A percentile compares a stretch with the other conserved stretches of the same genome.
Conservation (phyloP, 92 coral and sea anemone species). For the Porites lobata region DNA sequence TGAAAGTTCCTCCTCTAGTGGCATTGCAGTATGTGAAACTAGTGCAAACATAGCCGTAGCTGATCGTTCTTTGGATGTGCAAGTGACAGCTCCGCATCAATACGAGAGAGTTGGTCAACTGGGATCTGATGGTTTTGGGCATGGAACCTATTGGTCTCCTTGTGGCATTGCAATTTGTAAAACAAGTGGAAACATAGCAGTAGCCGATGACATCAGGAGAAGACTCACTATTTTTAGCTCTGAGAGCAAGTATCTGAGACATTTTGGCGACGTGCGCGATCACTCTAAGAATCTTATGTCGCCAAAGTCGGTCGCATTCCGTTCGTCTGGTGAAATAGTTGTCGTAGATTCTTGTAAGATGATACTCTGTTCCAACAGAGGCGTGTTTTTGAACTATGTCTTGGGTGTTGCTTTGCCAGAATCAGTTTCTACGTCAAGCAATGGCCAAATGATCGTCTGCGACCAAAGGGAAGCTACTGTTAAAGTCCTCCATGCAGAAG, state of each 20-base stretch:
- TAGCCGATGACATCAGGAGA: background rate
- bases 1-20: slow-evolving; percentile 16
- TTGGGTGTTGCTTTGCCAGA: background rate
- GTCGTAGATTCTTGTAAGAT: background rate
- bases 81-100: slow-evolving; percentile 34
- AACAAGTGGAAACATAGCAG: background rate
- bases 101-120: background rate
- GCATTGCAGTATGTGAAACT: background rate
- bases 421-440: background rate
- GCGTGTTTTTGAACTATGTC: slow-evolving; percentile 51
- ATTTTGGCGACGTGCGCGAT: background rate
- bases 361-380: slow-evolving; percentile 44
- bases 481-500: background rate
- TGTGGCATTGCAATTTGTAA: background rate
- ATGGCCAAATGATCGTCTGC: slow-evolving; percentile 14
- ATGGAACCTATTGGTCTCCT: background rate
- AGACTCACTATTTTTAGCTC: background rate
- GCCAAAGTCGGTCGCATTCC: slow-evolving; percentile 14
- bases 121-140: background rate
- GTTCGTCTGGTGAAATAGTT: background rate
- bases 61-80: slow-evolving; percentile 48
- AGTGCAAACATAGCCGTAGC: slow-evolving; percentile 12
- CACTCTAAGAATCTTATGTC: background rate
- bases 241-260: background rate
- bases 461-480: background rate